These are phyloP conservation scores for Timema cristinae DNA, from an alignment of 2,888 invertebrate species.

Conservation along the genomic window DNA sequence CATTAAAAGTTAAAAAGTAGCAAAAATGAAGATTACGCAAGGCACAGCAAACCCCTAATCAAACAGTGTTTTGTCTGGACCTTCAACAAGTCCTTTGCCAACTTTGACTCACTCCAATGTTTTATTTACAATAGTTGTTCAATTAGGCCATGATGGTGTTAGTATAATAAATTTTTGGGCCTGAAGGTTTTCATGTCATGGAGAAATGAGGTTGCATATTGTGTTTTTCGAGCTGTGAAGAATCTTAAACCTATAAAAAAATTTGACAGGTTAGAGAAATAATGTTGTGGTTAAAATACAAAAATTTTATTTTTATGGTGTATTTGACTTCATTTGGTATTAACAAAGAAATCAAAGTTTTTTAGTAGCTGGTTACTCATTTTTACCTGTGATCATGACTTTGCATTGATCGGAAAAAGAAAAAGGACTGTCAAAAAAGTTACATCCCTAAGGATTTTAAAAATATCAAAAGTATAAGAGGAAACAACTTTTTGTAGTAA, in stretches of 20 bases:
- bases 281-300: neutral
- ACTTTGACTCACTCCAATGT: constrained; percentile 1
- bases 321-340: neutral
- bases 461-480: neutral
- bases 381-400: neutral
- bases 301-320: neutral
- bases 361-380: neutral
- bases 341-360: neutral
- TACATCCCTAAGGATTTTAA: neutral
- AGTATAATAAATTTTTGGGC: neutral
- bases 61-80: neutral
- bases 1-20: neutral
- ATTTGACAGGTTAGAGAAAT: neutral
- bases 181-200: neutral
- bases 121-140: neutral
- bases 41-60: neutral
- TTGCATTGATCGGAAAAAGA: neutral
- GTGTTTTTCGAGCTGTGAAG: neutral
- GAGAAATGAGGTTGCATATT: neutral
- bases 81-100: neutral
- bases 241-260: neutral
- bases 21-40: neutral
- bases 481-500: neutral
- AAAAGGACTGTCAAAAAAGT: neutral
- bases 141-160: constrained; percentile 2